Percentiles rank a stretch among this genome's conserved stretches.
Conservation (phyloP, 2,888 invertebrate species). For the Fragum fragum region DNA sequence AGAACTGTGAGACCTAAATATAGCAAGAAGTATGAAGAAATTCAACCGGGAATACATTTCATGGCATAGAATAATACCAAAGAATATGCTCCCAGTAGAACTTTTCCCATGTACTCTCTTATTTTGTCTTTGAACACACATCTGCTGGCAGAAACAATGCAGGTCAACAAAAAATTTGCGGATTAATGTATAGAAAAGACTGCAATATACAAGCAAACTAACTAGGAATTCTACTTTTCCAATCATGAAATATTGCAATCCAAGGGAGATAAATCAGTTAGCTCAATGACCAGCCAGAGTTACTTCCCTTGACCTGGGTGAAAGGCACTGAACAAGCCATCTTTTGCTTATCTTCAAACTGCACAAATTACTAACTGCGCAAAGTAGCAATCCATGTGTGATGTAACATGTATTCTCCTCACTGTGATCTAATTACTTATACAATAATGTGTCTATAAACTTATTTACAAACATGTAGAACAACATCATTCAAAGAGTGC, state of each 20-base stretch:
- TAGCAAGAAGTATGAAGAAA: neutral
- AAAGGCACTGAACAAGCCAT: neutral
- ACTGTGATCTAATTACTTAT: constrained; percentile 1
- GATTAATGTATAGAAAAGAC: neutral
- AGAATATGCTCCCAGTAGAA: constrained; percentile 3
- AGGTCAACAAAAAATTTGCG: neutral
- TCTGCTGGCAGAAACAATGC: neutral
- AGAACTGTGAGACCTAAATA: neutral
- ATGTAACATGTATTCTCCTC: neutral
- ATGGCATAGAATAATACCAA: neutral
- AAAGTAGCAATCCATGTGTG: neutral
- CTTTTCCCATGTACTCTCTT: neutral
- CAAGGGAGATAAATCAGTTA: constrained; percentile 2
- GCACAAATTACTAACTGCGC: neutral
- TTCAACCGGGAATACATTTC: neutral
- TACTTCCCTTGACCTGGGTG: neutral
- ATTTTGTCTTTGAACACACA: neutral
- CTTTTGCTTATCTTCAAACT: neutral
- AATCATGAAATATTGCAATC: neutral
- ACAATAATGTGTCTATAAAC: neutral
- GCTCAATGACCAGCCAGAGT: constrained; percentile 6
- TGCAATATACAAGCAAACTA: neutral
- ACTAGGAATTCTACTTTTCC: neutral
- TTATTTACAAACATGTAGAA: neutral
- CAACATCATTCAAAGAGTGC: neutral